Evolutionary conservation across 2,113 vertebrate genomes (phyloP).

Genomic region (Choloepus hoffmanni): DNA sequence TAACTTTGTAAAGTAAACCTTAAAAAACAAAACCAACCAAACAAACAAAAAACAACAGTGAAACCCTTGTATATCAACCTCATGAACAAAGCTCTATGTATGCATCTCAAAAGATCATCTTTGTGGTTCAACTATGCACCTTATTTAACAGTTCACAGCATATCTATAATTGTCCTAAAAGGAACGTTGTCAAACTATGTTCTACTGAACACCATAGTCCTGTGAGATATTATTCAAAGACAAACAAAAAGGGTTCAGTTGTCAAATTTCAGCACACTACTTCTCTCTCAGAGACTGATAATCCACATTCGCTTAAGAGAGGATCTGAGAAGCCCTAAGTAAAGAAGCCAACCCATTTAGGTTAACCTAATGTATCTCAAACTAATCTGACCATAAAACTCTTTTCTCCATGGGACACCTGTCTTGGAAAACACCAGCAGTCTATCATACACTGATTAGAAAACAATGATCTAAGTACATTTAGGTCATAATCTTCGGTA

Average conservation of each 20-base stretch:
- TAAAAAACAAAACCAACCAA: not conserved
- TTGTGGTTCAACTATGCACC: not conserved
- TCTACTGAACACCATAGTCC: not conserved
- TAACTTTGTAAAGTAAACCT: not conserved
- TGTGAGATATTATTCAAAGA: not conserved
- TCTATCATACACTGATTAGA: not conserved
- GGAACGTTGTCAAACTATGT: not conserved
- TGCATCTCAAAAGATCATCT: not conserved
- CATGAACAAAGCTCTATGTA: not conserved
- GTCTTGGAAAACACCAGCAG: not conserved
- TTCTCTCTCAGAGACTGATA: not conserved
- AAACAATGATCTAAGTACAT: not conserved
- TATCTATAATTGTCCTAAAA: conserved; percentile 35
- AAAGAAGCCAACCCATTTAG: conserved; percentile 26
- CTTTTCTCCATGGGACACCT: not conserved
- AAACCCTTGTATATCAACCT: not conserved
- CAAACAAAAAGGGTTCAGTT: not conserved
- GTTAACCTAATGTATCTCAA: not conserved
- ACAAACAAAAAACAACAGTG: not conserved
- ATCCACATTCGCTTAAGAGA: not conserved
- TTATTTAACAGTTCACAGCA: not conserved
- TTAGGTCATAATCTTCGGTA: not conserved
- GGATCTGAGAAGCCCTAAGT: not conserved
- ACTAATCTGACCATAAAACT: not conserved
- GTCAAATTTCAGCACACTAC: not conserved